A percentile compares a stretch with the other conserved stretches of the same genome.
Evolutionary conservation across 2,797 vertebrate species (phyloP).

Genomic region (Astyanax mexicanus): DNA sequence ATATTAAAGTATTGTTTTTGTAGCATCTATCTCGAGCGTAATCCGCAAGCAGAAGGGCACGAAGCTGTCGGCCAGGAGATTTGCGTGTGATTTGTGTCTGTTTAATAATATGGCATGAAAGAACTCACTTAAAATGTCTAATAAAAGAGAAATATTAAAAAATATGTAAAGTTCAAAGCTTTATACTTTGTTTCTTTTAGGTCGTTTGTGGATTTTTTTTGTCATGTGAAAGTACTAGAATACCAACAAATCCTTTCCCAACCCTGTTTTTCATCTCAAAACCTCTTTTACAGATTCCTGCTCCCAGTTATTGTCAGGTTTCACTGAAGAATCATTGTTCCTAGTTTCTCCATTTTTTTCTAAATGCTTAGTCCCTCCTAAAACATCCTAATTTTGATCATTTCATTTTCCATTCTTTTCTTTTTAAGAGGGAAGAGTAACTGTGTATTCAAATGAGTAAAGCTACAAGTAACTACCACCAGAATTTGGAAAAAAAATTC

Average conservation of each 20-base stretch:
- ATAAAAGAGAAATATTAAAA: constrained; percentile 45
- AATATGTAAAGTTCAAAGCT: constrained; percentile 39
- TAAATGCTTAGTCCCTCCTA: neutral
- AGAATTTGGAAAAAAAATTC: constrained; percentile 57
- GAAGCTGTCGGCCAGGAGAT: constrained; percentile 32
- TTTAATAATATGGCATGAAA: constrained; percentile 54
- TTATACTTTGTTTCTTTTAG: constrained; percentile 45
- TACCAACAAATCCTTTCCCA: constrained; percentile 27
- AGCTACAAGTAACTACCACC: constrained; percentile 38
- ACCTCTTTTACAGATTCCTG: constrained; percentile 10
- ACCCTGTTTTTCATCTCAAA: constrained; percentile 21
- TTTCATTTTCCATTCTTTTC: constrained; percentile 47
- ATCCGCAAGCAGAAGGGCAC: constrained; percentile 38
- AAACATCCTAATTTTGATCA: constrained; percentile 37
- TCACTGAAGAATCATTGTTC: constrained; percentile 11
- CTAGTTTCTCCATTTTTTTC: neutral
- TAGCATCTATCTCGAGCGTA: constrained; percentile 47
- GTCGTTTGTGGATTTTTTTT: constrained; percentile 54
- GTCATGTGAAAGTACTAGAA: constrained; percentile 49
- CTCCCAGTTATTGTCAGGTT: constrained; percentile 31
- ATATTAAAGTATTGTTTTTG: constrained; percentile 50
- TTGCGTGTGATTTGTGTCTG: constrained; percentile 52
- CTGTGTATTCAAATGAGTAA: constrained; percentile 37
- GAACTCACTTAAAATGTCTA: constrained; percentile 49
- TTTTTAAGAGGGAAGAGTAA: constrained; percentile 50